Evolutionary conservation across 1,140 invertebrate genomes (phyloP), one percentile per base, ranked within the genome.

Genomic region (Cyclina sinensis): DNA sequence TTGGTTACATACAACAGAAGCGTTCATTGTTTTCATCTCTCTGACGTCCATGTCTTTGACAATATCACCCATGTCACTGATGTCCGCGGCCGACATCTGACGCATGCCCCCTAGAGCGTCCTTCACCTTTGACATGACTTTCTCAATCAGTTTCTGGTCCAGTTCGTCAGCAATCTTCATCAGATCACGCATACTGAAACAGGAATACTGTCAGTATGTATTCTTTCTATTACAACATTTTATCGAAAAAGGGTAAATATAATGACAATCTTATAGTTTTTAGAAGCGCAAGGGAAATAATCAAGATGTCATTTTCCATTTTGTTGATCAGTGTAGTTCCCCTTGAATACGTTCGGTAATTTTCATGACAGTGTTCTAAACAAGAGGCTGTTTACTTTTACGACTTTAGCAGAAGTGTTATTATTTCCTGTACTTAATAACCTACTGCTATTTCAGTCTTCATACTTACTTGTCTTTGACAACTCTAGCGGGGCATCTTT

Each of bases 391-490:
- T n/a, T n/a, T n/a, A 43, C 43, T 43, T 7, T 14, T 14, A 43
- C 14, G 43, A 43, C 43, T 7, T 43, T 7, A 43, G 43, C 43
- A 7, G 5, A 7, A 14, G 4, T 43, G 43, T 43, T 43, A 7
- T 43, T 43, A 4, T 43, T 43, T 43, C 43, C 43, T 43, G 43
- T 43, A 43, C n/a, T n/a, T 43, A 43, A 43, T 14, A 43, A 7
- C 14, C 43, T 7, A 7, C 43, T 43, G n/a, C n/a, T 43, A 43
- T 43, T 43, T 43, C 43, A 43, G 43, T 43, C 14, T 43, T 4
- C 43, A 30, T 0, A 73, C 62, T 46, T 70, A 84, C 81, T 70
- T 84, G 62, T 84, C 62, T 35, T 73, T 84, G n/a, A 84, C 21
- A 14, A 84, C 81, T 30, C n/a, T 32, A 32, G 0, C 39, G 30